phyloP scores from a whole-genome alignment of 2,797 vertebrate species.

The Phataginus tricuspis region DNA sequence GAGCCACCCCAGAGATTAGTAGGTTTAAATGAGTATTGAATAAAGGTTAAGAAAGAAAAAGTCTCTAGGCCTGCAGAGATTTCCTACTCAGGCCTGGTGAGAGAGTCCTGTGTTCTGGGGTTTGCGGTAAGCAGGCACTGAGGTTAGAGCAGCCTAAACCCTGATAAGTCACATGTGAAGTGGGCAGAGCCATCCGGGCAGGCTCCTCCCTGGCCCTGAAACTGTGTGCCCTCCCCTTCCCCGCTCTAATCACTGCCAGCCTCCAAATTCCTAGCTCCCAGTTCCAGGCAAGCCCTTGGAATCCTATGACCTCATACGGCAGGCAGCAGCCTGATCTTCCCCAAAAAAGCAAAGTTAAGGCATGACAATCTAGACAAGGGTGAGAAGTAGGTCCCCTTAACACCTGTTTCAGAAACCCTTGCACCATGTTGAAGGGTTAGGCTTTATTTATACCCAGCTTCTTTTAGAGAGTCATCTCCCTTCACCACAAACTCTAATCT shows the following conservation, averaged over 20 bases:
- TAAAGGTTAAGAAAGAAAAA: not conserved
- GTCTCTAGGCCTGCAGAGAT: not conserved
- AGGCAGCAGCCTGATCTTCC: conserved; percentile 23
- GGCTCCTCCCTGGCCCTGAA: not conserved
- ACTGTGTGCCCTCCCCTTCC: not conserved
- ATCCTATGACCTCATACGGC: conserved; percentile 57
- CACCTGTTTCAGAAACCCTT: conserved; percentile 39
- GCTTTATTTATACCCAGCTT: conserved; percentile 9
- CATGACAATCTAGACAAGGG: not conserved
- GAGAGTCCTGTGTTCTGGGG: not conserved
- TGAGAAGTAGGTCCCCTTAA: not conserved
- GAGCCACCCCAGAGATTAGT: not conserved
- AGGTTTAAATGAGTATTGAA: conserved; percentile 20
- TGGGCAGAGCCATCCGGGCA: not conserved
- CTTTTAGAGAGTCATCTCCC: not conserved
- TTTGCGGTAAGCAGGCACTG: not conserved
- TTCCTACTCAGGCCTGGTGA: not conserved
- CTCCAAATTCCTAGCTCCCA: conserved; percentile 12
- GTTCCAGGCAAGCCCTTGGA: not conserved
- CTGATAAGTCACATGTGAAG: not conserved
- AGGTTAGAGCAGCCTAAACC: not conserved
- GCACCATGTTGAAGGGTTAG: not conserved
- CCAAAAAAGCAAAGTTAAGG: conserved; percentile 7
- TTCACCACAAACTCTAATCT: not conserved
- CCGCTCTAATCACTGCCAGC: not conserved